Evolutionary conservation across 2,113 vertebrate species (phyloP).

Genomic region (Antennarius striatus): DNA sequence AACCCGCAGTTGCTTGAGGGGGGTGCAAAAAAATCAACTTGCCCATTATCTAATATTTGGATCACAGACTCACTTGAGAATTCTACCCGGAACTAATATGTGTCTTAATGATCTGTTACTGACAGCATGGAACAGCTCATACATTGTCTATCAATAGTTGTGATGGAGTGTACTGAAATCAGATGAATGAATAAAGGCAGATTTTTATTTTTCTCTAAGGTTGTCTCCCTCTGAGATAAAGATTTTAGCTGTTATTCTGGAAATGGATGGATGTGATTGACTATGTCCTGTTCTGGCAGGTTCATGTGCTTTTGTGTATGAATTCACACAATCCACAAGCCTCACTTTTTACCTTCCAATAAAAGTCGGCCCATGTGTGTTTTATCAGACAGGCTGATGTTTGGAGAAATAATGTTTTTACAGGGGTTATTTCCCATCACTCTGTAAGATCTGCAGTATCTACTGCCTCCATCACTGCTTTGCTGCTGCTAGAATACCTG

Average conservation of each 20-base stretch:
- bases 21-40: not conserved
- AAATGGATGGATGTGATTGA: not conserved
- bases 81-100: not conserved
- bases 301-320: not conserved
- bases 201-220: not conserved
- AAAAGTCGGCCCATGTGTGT: constrained; percentile 5
- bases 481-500: no score
- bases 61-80: constrained; percentile 13
- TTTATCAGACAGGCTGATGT: constrained; percentile 19
- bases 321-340: constrained; percentile 1
- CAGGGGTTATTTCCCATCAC: no score
- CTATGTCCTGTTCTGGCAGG: not conserved
- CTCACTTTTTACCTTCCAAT: not conserved
- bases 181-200: not conserved
- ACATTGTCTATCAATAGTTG: no score
- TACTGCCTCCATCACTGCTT: no score
- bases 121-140: no score
- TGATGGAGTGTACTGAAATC: no score
- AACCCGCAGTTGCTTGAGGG: constrained; percentile 13
- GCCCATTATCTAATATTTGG: constrained; percentile 15
- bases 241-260: not conserved
- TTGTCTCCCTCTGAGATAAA: no score
- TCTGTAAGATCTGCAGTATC: no score
- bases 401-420: no score
- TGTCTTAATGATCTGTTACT: no score